Conservation (phyloP, 2,888 invertebrate species). For the Heteromyza rotundicornis region DNA sequence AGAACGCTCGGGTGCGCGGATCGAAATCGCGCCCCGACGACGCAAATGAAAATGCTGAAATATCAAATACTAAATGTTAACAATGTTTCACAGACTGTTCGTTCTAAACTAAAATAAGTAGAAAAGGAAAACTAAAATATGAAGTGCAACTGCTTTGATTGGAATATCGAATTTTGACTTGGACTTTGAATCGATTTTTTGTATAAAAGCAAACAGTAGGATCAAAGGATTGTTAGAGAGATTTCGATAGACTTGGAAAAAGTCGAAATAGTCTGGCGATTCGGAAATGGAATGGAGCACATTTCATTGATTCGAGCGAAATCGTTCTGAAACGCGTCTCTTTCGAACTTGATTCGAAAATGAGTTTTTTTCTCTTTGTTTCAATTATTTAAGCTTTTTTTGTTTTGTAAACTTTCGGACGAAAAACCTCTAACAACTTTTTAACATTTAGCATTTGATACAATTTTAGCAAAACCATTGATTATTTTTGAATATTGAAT, state of each 20-base stretch:
- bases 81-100: conserved; percentile 63
- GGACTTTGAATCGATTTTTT: too few species aligned
- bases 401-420: too few species aligned
- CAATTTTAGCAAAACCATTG: conserved; percentile 40
- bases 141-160: too few species aligned
- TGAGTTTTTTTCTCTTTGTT: too few species aligned
- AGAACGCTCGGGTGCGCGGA: conserved; percentile 90
- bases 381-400: too few species aligned
- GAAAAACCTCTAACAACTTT: conserved; percentile 14
- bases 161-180: too few species aligned
- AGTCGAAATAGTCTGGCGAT: too few species aligned
- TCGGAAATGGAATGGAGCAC: conserved; percentile 28
- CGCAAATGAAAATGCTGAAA: conserved; percentile 89
- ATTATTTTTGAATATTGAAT: background rate
- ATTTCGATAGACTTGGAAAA: too few species aligned
- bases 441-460: conserved; percentile 63
- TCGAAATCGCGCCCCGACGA: conserved; percentile 93
- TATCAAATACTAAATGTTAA: conserved; percentile 64
- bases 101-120: conserved; percentile 45
- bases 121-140: conserved; percentile 37
- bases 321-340: too few species aligned
- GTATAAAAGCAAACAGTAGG: too few species aligned
- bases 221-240: too few species aligned
- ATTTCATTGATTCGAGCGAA: conserved; percentile 19
- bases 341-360: conserved; percentile 20